Evolutionary conservation across 2,113 vertebrate species (phyloP).

Genomic region (Callocephalon fimbriatum): DNA sequence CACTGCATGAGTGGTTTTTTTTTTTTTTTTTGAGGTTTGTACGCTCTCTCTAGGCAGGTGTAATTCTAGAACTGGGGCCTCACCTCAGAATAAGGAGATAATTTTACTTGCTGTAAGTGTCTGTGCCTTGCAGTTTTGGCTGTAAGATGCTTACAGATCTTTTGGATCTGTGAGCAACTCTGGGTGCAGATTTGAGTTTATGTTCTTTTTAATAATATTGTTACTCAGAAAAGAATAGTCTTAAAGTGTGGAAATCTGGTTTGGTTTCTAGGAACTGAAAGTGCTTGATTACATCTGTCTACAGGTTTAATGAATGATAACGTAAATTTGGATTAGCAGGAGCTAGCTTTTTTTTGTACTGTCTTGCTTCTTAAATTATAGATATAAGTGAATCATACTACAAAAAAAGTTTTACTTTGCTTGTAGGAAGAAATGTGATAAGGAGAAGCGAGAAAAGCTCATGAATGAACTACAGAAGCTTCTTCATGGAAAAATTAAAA

Average conservation of each 20-base stretch:
- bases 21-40: not conserved
- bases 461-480: slow-evolving; percentile 88
- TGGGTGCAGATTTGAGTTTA: not conserved
- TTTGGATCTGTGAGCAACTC: not conserved
- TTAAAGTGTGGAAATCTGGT: not conserved
- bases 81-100: not conserved
- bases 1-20: not conserved
- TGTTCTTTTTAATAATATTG: not conserved
- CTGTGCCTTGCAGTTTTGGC: not conserved
- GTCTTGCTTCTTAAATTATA: not conserved
- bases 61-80: not conserved
- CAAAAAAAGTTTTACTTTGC: not conserved
- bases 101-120: not conserved
- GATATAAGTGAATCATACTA: not conserved
- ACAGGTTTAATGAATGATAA: not conserved
- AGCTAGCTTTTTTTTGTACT: not conserved
- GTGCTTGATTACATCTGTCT: not conserved
- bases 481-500: slow-evolving; percentile 89
- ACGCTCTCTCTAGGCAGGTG: fast-evolving
- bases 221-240: not conserved
- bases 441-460: slow-evolving; percentile 81
- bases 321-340: not conserved
- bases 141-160: not conserved
- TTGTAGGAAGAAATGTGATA: slow-evolving; percentile 89
- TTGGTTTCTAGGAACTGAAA: not conserved